Evolutionary conservation across 2,113 vertebrate genomes (phyloP), one percentile per base, ranked within the genome.

Genomic region (Manacus vitellinus): DNA sequence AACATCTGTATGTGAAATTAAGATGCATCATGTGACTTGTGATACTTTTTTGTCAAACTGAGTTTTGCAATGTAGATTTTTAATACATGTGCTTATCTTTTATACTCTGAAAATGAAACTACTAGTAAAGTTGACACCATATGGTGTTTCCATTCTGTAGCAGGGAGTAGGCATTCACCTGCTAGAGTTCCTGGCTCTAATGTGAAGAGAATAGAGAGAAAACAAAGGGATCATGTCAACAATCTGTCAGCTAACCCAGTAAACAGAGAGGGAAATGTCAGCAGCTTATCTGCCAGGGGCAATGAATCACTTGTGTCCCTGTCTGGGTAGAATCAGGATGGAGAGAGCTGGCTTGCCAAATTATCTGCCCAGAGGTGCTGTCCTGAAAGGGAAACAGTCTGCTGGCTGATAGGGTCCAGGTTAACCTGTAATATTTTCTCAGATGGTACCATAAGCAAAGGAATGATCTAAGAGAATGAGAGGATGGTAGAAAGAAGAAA

Each of bases 241-340:
- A 74, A n/a, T 93, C 91, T 92, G 55, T 88, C 91, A 84, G 61
- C 82, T 90, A 76, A 75, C 9, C 67, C 79, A 81, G 78, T 66
- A 83, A 86, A 89, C 23, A 87, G 91, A 79, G 49, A 92, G 73
- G 49, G 71, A 95, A 95, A 93, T 92, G 91, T 93, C 92, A 87
- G 58, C 59, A 72, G 56, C 47, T 89, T 79, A 4, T 86, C 54
- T 86, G 93, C 80, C 66, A 49, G 72, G 23, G 76, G 76, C 44
- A 49, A 83, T 94, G 71, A 95, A 84, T 86, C 79, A 71, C 76
- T 95, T 78, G 62, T 89, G 58, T 84, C 44, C 9, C 43, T 81
- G 67, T 91, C 81, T 87, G 79, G 30, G 46, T 44, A 74, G 65
- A 93, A 51, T 66, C 54, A 27, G 67, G 46, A 70, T 68, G 47